These are phyloP conservation scores for Parambassis ranga DNA, from an alignment of 2,797 vertebrate species.

Conservation along the genomic window DNA sequence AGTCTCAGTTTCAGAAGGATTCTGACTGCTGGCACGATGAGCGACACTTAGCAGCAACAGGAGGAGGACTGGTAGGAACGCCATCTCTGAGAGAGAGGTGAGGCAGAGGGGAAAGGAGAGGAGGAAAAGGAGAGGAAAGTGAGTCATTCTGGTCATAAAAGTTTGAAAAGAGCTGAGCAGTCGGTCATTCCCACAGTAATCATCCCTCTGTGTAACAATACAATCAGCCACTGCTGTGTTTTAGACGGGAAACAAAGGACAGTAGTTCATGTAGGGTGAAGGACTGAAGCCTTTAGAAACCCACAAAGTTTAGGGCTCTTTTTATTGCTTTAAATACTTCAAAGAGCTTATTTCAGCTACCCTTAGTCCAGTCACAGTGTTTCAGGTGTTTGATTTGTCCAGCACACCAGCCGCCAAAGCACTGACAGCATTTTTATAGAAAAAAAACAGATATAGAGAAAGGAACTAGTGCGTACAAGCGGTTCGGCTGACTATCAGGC, in stretches of 20 bases:
- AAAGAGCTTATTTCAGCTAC: slow-evolving; percentile 10
- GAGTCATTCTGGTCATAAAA: slow-evolving; percentile 45
- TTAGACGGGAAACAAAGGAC: slow-evolving; percentile 51
- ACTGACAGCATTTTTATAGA: slow-evolving; percentile 45
- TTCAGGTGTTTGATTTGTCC: slow-evolving; percentile 25
- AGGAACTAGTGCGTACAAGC: slow-evolving; percentile 13
- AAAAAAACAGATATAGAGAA: slow-evolving; percentile 15
- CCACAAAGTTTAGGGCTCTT: slow-evolving; percentile 13
- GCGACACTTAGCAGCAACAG: slow-evolving; percentile 80
- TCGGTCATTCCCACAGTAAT: slow-evolving; percentile 47
- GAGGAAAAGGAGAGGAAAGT: slow-evolving; percentile 14
- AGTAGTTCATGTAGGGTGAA: slow-evolving; percentile 38
- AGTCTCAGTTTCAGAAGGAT: slow-evolving; percentile 80
- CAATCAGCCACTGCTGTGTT: slow-evolving; percentile 51
- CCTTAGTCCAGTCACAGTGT: slow-evolving; percentile 5
- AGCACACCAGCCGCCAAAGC: neutral
- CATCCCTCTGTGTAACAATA: slow-evolving; percentile 36
- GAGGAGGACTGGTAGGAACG: slow-evolving; percentile 62
- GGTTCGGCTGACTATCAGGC: slow-evolving; percentile 38
- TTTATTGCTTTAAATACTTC: slow-evolving; percentile 26
- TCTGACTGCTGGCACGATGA: slow-evolving; percentile 61
- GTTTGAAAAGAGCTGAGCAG: slow-evolving; percentile 28
- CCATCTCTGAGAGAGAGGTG: slow-evolving; percentile 69
- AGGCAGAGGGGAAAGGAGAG: neutral
- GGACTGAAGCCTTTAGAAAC: slow-evolving; percentile 34